Conservation (phyloP, 2,113 vertebrate genomes). For the Tursiops truncatus region DNA sequence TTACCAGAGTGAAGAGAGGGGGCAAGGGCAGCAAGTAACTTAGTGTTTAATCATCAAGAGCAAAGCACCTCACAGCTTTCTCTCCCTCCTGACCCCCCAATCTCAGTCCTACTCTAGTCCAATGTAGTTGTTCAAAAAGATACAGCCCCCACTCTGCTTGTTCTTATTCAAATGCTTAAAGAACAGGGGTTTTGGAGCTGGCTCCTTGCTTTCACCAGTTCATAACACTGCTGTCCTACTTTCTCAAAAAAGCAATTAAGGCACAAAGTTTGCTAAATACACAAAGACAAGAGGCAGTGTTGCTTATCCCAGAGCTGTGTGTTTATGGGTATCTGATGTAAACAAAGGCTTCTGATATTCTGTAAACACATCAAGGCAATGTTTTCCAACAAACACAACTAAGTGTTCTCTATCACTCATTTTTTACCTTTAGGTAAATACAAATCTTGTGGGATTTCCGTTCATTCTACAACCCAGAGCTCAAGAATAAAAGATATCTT, state of each 20-base stretch:
- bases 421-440: constrained; percentile 27
- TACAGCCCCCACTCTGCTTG: background rate
- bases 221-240: background rate
- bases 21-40: background rate
- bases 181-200: background rate
- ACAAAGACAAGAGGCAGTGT: background rate
- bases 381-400: constrained; percentile 17
- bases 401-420: background rate
- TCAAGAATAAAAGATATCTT: constrained; percentile 33
- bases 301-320: background rate
- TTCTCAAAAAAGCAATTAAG: constrained; percentile 3
- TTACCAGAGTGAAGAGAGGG: background rate
- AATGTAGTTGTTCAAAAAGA: background rate
- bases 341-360: constrained; percentile 18
- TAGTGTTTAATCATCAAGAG: background rate
- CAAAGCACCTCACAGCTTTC: constrained; percentile 2
- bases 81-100: background rate
- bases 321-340: background rate
- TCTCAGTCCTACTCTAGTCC: background rate
- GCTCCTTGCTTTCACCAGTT: background rate
- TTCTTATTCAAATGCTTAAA: constrained; percentile 14
- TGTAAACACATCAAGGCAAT: constrained; percentile 1
- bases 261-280: background rate
- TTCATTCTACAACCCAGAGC: background rate
- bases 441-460: background rate